Evolutionary conservation across 2,113 vertebrate species (phyloP).

Genomic region (Barbus barbus): DNA sequence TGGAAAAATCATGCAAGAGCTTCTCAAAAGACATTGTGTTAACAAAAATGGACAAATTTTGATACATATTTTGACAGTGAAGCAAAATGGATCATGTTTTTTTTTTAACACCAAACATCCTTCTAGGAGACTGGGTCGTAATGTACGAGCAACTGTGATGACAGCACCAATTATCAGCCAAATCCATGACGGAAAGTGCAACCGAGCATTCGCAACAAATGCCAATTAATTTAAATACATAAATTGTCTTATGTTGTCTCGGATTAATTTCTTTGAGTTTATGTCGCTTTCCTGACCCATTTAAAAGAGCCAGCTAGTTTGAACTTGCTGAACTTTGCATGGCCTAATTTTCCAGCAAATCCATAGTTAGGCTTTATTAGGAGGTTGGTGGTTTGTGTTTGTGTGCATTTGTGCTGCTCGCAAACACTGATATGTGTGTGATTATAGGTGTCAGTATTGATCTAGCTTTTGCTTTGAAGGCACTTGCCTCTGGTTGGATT

Average conservation of each 20-base stretch:
- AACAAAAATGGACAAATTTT: not conserved
- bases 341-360: constrained; percentile 19
- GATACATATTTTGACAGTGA: not conserved
- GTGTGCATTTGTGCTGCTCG: constrained; percentile 8
- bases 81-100: no score
- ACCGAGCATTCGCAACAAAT: constrained; percentile 31
- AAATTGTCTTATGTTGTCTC: constrained; percentile 36
- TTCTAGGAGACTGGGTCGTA: no score
- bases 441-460: constrained; percentile 39
- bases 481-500: constrained; percentile 38
- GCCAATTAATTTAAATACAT: constrained; percentile 33
- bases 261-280: constrained; percentile 2
- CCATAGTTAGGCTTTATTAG: constrained; percentile 7
- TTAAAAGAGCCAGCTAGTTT: constrained; percentile 24
- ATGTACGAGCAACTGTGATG: constrained; percentile 8
- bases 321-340: constrained; percentile 15
- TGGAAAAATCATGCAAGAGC: not conserved
- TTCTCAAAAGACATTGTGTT: not conserved
- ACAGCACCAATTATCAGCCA: constrained; percentile 45
- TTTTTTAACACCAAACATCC: no score
- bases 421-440: constrained; percentile 17
- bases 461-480: constrained; percentile 46
- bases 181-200: constrained; percentile 34
- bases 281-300: constrained; percentile 2
- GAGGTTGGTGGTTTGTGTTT: constrained; percentile 30